These are phyloP conservation scores for Pegea sp. DNA, from an alignment of 23 tunicate species.

Conservation along the genomic window DNA sequence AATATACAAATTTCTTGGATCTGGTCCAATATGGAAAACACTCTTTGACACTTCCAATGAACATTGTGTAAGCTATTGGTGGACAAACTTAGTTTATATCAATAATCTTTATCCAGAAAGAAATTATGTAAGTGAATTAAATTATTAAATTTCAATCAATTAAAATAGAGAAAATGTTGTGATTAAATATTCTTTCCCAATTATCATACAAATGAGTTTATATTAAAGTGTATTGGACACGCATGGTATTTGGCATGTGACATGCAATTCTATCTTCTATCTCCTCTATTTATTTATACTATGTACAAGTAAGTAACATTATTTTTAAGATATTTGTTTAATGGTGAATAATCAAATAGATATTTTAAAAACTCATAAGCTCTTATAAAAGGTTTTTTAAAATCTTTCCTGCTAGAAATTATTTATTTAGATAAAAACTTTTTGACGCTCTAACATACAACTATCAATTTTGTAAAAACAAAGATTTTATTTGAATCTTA, in stretches of 20 bases:
- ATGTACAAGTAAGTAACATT: slow-evolving; percentile 1
- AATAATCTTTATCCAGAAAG: neutral
- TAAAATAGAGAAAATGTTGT: too few species aligned
- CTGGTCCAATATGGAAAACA: slow-evolving; percentile 1
- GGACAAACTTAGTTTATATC: slow-evolving; percentile 2
- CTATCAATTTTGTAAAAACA: too few species aligned
- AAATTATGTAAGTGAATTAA: neutral
- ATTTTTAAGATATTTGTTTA: too few species aligned
- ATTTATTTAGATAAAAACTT: too few species aligned
- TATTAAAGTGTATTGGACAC: neutral
- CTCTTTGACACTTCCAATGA: neutral
- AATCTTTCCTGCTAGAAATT: too few species aligned
- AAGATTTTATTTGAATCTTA: too few species aligned
- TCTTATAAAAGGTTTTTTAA: too few species aligned
- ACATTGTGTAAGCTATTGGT: neutral
- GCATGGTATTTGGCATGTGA: slow-evolving; percentile 1
- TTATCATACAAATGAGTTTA: neutral
- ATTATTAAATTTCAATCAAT: too few species aligned
- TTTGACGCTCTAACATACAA: too few species aligned
- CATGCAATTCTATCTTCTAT: slow-evolving; percentile 1
- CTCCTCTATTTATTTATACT: neutral
- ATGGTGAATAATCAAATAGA: too few species aligned
- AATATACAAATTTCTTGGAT: neutral
- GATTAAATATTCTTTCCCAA: neutral
- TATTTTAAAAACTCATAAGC: too few species aligned